Conservation (phyloP, 2,797 vertebrate genomes). For the Rhinoraja longicauda region DNA sequence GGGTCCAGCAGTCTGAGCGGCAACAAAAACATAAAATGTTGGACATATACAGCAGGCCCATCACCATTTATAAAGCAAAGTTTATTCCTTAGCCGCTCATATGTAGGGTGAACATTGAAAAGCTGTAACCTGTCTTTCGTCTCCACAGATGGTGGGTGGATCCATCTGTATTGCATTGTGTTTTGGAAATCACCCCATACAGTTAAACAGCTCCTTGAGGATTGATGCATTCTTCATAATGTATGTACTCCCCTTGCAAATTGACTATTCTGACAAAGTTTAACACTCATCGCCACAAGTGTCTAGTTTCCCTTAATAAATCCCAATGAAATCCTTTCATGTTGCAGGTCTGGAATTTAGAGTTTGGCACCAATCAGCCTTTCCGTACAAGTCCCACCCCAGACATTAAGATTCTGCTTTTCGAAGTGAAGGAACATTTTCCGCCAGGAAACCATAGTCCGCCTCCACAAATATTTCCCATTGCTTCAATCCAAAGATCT, state of each 20-base stretch:
- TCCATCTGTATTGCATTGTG: not conserved
- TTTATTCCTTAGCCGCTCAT: not conserved
- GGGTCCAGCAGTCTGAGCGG: too few relatives aligned
- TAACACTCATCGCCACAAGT: not conserved
- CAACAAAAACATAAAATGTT: not conserved
- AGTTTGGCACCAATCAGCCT: not conserved
- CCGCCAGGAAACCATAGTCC: constrained; percentile 20
- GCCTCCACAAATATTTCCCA: not conserved
- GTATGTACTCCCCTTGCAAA: not conserved
- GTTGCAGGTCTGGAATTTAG: not conserved
- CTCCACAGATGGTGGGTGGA: not conserved
- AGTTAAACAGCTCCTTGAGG: not conserved
- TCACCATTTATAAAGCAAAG: not conserved
- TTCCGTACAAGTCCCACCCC: not conserved
- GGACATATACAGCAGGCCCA: not conserved
- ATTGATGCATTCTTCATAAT: constrained; percentile 16
- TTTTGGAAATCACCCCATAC: not conserved
- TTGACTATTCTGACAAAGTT: not conserved
- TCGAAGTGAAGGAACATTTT: constrained; percentile 5
- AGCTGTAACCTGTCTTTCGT: not conserved
- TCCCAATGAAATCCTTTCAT: not conserved
- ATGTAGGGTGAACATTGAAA: not conserved
- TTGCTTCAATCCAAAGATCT: not conserved
- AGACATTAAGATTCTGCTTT: not conserved
- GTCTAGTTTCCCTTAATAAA: not conserved